Conservation (phyloP, 2,797 vertebrate species). For the Acanthurus tractus region DNA sequence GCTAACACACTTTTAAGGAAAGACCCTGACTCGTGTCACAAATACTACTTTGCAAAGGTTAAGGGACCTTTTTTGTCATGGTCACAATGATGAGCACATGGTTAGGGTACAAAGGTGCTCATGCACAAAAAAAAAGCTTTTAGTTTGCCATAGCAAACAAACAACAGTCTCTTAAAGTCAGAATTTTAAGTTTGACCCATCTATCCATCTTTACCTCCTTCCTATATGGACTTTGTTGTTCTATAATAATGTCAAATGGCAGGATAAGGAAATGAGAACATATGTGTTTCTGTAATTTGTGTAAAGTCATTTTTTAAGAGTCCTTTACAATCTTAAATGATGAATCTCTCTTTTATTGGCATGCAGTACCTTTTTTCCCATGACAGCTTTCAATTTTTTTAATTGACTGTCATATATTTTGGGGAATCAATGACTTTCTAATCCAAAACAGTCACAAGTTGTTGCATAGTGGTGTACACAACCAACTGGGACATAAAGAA, state of each 20-base stretch:
- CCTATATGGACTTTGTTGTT: not conserved
- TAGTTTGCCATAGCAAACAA: no score
- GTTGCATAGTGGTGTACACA: not conserved
- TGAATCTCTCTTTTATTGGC: no score
- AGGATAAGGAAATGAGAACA: not conserved
- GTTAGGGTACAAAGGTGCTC: no score
- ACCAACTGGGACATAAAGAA: not conserved
- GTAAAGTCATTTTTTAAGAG: not conserved
- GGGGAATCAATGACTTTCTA: not conserved
- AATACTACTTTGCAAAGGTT: not conserved
- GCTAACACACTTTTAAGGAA: no score
- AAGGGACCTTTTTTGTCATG: no score
- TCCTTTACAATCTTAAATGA: not conserved
- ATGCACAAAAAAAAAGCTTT: no score
- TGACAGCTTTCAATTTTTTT: not conserved
- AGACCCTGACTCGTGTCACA: not conserved
- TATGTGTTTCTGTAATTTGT: not conserved
- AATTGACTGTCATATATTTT: not conserved
- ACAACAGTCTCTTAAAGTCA: no score
- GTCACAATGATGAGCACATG: no score
- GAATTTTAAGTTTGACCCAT: no score
- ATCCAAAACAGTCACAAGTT: not conserved
- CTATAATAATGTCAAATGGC: not conserved
- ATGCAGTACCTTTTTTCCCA: not conserved
- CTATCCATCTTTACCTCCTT: not conserved